Conservation (phyloP, 1,140 invertebrate species). For the Harpegnathos saltator region DNA sequence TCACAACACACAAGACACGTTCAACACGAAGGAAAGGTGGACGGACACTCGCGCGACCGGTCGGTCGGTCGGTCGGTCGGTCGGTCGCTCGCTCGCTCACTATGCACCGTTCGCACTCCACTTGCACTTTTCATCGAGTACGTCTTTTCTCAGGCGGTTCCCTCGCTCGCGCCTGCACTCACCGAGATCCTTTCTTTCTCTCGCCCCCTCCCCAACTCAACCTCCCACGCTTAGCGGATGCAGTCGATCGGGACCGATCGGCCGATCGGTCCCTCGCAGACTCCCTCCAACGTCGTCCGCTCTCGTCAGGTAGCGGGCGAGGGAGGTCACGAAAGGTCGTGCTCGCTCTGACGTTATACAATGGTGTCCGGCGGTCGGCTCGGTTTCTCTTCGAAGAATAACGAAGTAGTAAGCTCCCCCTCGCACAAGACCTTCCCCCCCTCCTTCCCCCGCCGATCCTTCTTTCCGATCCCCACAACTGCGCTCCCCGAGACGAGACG, state of each 20-base stretch:
- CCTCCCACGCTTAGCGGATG: slow-evolving; percentile 54
- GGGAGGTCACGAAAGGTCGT: slow-evolving; percentile 70
- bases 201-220: slow-evolving; percentile 11
- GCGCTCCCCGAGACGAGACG: too few species aligned
- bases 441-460: too few species aligned
- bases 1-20: too few species aligned
- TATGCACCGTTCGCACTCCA: slow-evolving; percentile 60
- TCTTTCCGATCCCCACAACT: too few species aligned
- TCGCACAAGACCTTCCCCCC: too few species aligned
- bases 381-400: neutral
- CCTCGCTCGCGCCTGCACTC: slow-evolving; percentile 12
- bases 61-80: too few species aligned
- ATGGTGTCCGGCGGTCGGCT: neutral
- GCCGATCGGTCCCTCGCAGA: slow-evolving; percentile 39
- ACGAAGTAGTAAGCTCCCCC: too few species aligned
- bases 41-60: slow-evolving; percentile 3
- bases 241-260: slow-evolving; percentile 65
- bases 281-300: slow-evolving; percentile 37
- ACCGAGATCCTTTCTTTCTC: slow-evolving; percentile 57
- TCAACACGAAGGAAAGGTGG: too few species aligned
- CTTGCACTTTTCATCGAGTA: slow-evolving; percentile 72
- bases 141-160: neutral
- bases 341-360: slow-evolving; percentile 28
- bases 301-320: slow-evolving; percentile 45
- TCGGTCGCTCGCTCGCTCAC: too few species aligned